Evolutionary conservation across 2,797 vertebrate genomes (phyloP).

Genomic region (Momotus momota): DNA sequence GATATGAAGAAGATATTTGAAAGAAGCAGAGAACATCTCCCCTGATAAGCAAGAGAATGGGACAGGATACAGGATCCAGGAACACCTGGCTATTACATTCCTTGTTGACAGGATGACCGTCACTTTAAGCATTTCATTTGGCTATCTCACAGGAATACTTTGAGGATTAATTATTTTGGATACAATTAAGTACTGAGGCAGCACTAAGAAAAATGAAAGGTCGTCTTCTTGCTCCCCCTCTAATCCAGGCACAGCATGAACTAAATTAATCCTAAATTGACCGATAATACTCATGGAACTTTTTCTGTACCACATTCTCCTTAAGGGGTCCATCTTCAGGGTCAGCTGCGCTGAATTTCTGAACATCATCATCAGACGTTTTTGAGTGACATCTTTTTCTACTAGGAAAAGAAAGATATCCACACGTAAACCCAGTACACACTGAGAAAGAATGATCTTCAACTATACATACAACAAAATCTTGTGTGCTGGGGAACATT

Average conservation of each 20-base stretch:
- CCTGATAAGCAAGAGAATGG: neutral
- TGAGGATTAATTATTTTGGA: neutral
- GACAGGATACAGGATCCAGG: neutral
- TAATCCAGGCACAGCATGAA: neutral
- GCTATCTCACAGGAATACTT: neutral
- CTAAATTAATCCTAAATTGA: neutral
- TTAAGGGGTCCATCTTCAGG: neutral
- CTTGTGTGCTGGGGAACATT: neutral
- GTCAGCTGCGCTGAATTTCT: neutral
- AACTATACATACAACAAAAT: neutral
- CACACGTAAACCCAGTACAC: neutral
- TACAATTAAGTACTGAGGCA: neutral
- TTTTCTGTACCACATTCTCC: neutral
- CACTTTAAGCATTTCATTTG: neutral
- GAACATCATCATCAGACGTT: accelerated
- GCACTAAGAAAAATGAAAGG: neutral
- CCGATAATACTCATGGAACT: neutral
- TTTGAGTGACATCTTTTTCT: accelerated
- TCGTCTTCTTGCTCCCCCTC: neutral
- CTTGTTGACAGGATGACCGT: accelerated
- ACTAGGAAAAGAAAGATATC: neutral
- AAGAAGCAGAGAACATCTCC: neutral
- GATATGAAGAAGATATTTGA: neutral
- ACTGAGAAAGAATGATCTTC: neutral
- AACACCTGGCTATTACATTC: neutral